A percentile compares a stretch with the other conserved stretches of the same genome.
These are phyloP conservation scores for Neodiprion pinetum DNA, from an alignment of 1,140 invertebrate genomes.

Conservation along the genomic window DNA sequence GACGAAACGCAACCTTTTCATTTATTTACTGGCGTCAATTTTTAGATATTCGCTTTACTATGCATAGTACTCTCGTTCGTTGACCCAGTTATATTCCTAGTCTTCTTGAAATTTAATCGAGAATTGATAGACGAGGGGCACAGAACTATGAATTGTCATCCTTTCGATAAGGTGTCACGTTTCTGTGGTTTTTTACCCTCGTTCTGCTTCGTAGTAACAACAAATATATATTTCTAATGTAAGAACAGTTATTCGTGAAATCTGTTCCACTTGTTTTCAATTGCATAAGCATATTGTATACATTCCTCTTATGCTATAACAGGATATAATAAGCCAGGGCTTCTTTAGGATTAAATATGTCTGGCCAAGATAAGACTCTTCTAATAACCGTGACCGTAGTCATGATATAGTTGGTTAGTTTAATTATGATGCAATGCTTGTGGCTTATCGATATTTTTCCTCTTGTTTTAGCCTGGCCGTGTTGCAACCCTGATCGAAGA, in stretches of 20 bases:
- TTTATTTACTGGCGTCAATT: not conserved
- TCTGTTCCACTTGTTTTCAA: not conserved
- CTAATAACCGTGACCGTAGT: not conserved
- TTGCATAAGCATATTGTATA: not conserved
- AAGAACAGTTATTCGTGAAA: too few relatives aligned
- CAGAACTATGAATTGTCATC: not conserved
- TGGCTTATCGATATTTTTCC: slow-evolving; percentile 33
- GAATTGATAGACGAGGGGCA: too few relatives aligned
- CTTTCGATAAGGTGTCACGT: not conserved
- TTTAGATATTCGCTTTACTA: too few relatives aligned
- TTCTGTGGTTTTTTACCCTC: not conserved
- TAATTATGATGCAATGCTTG: not conserved
- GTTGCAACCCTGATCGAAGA: slow-evolving; percentile 81
- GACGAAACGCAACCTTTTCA: not conserved
- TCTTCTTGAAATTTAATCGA: too few relatives aligned
- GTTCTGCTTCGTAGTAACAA: too few relatives aligned
- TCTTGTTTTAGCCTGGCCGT: slow-evolving; percentile 76
- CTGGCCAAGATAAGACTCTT: not conserved
- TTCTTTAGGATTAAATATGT: not conserved
- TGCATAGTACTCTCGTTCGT: too few relatives aligned
- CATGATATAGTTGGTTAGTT: not conserved
- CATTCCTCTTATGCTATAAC: not conserved
- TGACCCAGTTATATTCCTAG: too few relatives aligned
- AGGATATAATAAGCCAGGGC: not conserved
- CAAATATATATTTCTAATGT: too few relatives aligned